Conservation (phyloP, 1,140 invertebrate genomes). For the Sminthurides bifidus region DNA sequence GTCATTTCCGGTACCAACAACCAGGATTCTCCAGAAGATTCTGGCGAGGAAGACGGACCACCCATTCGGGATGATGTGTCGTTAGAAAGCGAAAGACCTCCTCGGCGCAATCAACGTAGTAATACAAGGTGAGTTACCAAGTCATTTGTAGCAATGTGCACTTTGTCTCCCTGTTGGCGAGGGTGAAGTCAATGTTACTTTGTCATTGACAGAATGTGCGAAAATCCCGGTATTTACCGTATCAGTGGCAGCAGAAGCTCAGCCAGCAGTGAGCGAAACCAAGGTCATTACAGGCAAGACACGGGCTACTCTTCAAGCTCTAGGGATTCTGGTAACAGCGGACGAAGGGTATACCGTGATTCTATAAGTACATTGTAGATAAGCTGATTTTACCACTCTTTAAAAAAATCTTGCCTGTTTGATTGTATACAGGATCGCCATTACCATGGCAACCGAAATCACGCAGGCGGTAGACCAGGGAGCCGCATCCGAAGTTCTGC, state of each 20-base stretch:
- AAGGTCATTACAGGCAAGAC: slow-evolving; percentile 24
- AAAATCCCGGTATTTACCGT: slow-evolving; percentile 30
- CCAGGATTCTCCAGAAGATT: slow-evolving; percentile 17
- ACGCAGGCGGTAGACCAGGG: neutral
- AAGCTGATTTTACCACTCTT: neutral
- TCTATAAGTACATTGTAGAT: neutral
- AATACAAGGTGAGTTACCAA: no score
- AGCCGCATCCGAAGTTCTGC: slow-evolving; percentile 7
- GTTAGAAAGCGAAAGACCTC: slow-evolving; percentile 19
- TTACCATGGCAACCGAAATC: neutral
- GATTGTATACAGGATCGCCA: slow-evolving; percentile 4
- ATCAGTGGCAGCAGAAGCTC: slow-evolving; percentile 31
- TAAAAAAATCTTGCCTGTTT: no score
- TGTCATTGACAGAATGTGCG: slow-evolving; percentile 23
- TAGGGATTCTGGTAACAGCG: slow-evolving; percentile 27
- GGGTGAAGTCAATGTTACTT: no score
- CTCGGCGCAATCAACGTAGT: no score
- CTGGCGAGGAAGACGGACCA: slow-evolving; percentile 7
- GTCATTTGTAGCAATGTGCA: no score
- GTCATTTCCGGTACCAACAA: slow-evolving; percentile 25
- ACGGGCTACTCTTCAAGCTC: slow-evolving; percentile 31
- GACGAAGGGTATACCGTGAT: slow-evolving; percentile 13
- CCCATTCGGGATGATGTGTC: slow-evolving; percentile 17
- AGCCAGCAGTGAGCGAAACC: slow-evolving; percentile 21
- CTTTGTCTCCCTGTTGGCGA: no score